These are phyloP conservation scores for Chiropotes sagulatus DNA, from an alignment of 2,797 vertebrate genomes.

Conservation along the genomic window DNA sequence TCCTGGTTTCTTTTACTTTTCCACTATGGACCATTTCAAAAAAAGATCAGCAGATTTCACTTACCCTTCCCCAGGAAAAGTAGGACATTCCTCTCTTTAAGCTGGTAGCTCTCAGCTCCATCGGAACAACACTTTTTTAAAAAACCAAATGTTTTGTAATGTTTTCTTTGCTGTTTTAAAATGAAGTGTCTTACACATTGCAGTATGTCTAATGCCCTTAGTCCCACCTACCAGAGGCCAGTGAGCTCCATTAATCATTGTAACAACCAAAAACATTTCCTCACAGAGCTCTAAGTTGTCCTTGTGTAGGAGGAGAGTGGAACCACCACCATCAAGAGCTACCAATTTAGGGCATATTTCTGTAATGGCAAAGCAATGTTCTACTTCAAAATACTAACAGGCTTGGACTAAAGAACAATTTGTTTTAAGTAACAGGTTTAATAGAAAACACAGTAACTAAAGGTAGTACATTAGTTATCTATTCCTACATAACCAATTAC, in stretches of 20 bases:
- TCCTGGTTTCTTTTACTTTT: background rate
- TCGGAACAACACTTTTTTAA: background rate
- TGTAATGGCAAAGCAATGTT: background rate
- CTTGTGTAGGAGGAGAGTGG: background rate
- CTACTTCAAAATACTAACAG: background rate
- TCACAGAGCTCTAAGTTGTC: background rate
- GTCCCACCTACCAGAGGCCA: background rate
- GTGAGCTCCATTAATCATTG: background rate
- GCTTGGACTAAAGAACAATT: background rate
- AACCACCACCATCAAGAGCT: background rate
- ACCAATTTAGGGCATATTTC: background rate
- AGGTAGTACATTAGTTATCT: background rate
- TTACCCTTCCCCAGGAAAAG: background rate
- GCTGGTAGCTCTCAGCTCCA: background rate
- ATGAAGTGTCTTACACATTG: background rate
- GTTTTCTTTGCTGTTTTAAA: background rate
- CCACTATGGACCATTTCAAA: background rate
- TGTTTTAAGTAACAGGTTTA: background rate
- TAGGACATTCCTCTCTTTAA: background rate
- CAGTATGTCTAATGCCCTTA: background rate
- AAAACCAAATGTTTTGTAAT: background rate
- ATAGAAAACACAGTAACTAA: background rate
- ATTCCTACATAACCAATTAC: background rate
- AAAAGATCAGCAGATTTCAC: background rate
- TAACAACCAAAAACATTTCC: background rate